Evolutionary conservation across 2,888 invertebrate genomes (phyloP).

Genomic region (Ferrisia virgata): DNA sequence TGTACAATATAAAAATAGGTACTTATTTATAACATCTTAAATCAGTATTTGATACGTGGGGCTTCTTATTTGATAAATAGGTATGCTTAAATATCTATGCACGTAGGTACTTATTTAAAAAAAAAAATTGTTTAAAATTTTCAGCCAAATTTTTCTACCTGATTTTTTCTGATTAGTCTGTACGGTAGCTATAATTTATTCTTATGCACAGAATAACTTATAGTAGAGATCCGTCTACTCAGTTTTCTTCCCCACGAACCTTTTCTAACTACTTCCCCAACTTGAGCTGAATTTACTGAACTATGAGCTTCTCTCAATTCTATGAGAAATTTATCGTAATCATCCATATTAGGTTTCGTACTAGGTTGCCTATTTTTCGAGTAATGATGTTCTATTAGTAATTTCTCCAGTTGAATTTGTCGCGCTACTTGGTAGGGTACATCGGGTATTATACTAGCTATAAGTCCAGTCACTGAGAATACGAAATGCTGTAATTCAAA

Average conservation of each 20-base stretch:
- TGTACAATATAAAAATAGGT: no score
- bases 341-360: background rate
- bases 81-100: no score
- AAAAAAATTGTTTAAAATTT: no score
- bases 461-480: conserved; percentile 26
- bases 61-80: no score
- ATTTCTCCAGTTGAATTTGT: conserved; percentile 42
- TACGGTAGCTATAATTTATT: no score
- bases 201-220: background rate
- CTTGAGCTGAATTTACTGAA: background rate
- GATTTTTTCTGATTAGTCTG: no score
- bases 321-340: conserved; percentile 12
- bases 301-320: conserved; percentile 17
- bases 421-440: conserved; percentile 33
- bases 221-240: conserved; percentile 27
- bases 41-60: no score
- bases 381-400: background rate
- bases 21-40: no score
- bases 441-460: conserved; percentile 35
- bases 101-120: no score
- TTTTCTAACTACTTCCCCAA: conserved; percentile 12
- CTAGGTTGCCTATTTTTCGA: background rate
- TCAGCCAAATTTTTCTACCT: no score
- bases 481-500: conserved; percentile 41
- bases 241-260: conserved; percentile 30